Evolutionary conservation across 2,888 invertebrate genomes (phyloP).

Genomic region (Drosophila anomelani): DNA sequence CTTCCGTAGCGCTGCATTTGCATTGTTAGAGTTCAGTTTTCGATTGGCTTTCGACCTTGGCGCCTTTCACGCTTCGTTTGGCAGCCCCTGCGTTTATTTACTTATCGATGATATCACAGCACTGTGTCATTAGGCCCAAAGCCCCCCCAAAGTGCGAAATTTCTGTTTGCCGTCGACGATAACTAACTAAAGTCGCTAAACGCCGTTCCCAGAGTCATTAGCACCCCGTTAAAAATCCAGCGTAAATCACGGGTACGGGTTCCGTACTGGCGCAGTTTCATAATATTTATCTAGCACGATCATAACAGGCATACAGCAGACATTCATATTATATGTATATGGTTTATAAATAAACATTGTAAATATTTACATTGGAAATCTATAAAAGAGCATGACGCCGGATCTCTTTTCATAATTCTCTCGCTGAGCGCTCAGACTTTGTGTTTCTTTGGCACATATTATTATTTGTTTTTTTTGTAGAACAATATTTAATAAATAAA

Average conservation of each 20-base stretch:
- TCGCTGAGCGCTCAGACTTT: constrained; percentile 1
- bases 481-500: constrained; percentile 35
- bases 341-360: constrained; percentile 69
- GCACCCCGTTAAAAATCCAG: constrained; percentile 40
- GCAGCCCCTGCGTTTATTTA: constrained; percentile 30
- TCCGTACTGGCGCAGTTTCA: constrained; percentile 51
- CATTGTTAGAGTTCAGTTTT: constrained; percentile 22
- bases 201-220: constrained; percentile 43
- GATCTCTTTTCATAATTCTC: constrained; percentile 42
- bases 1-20: constrained; percentile 22
- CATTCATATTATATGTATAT: constrained; percentile 42
- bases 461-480: constrained; percentile 11
- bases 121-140: constrained; percentile 24
- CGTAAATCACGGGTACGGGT: constrained; percentile 35
- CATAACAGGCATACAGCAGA: constrained; percentile 32
- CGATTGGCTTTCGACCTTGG: constrained; percentile 42
- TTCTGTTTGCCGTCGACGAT: constrained; percentile 45
- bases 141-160: constrained; percentile 34
- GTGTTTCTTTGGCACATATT: constrained; percentile 31
- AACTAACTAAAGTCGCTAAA: constrained; percentile 41
- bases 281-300: constrained; percentile 68
- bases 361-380: constrained; percentile 73
- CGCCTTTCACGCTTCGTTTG: constrained; percentile 66
- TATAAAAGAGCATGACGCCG: constrained; percentile 37
- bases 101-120: constrained; percentile 43